Percentiles rank a stretch among this genome's conserved stretches.
phyloP scores from a whole-genome alignment of 2,797 vertebrate species.

The Otus scops region DNA sequence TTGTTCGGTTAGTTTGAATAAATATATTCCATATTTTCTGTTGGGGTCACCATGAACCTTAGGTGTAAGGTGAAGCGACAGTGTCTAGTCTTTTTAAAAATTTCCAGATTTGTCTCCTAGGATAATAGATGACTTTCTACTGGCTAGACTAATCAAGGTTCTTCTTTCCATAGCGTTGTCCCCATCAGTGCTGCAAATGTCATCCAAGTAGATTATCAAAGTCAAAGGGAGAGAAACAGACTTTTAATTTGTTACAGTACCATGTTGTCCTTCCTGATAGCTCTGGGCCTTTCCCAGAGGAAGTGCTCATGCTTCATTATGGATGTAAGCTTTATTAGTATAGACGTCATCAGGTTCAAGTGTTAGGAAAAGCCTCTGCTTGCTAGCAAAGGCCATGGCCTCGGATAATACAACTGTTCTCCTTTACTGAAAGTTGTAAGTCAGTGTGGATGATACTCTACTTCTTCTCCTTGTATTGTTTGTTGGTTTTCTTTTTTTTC shows the following conservation, averaged over 20 bases:
- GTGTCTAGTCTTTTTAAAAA: slow-evolving; percentile 1
- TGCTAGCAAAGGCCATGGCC: slow-evolving; percentile 21
- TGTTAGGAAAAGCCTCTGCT: slow-evolving; percentile 33
- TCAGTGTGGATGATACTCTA: background rate
- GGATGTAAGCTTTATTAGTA: slow-evolving; percentile 58
- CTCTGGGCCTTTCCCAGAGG: slow-evolving; percentile 52
- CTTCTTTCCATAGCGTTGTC: background rate
- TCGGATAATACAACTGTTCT: background rate
- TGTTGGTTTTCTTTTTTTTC: background rate
- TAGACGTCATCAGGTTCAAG: slow-evolving; percentile 53
- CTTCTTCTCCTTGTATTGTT: background rate
- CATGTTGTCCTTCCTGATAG: slow-evolving; percentile 52
- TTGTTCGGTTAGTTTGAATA: background rate
- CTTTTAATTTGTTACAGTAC: slow-evolving; percentile 50
- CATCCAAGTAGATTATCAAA: slow-evolving; percentile 53
- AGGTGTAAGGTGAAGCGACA: background rate
- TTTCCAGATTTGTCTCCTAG: background rate
- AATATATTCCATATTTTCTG: background rate
- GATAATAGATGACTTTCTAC: slow-evolving; percentile 8
- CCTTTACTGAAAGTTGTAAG: background rate
- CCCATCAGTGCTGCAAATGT: slow-evolving; percentile 32
- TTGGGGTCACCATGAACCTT: background rate
- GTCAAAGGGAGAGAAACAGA: slow-evolving; percentile 45
- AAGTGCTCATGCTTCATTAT: slow-evolving; percentile 55
- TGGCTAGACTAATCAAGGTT: background rate